These are phyloP conservation scores for Anarrhichthys ocellatus DNA, from an alignment of 2,113 vertebrate species.

Conservation along the genomic window DNA sequence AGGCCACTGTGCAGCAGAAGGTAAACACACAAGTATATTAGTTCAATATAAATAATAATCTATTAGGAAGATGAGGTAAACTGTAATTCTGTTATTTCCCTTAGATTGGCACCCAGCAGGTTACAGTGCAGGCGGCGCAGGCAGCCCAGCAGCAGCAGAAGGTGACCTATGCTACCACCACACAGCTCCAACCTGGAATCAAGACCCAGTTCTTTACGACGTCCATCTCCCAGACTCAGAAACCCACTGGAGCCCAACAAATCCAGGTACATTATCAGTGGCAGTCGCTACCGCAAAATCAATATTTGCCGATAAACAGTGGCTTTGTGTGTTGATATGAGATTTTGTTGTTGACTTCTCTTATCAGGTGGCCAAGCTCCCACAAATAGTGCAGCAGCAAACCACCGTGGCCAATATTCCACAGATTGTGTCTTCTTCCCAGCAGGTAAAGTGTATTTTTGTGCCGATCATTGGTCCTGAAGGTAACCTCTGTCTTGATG, in stretches of 20 bases:
- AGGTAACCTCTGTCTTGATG: neutral
- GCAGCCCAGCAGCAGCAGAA: slow-evolving; percentile 93
- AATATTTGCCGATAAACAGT: neutral
- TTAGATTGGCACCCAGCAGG: slow-evolving; percentile 82
- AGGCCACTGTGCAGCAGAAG: slow-evolving; percentile 89
- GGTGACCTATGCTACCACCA: slow-evolving; percentile 88
- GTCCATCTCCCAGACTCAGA: slow-evolving; percentile 90
- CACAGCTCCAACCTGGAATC: slow-evolving; percentile 88
- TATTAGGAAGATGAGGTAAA: neutral
- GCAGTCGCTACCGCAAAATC: neutral
- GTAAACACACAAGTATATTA: slow-evolving; percentile 65
- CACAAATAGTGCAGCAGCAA: slow-evolving; percentile 90
- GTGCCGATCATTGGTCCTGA: neutral
- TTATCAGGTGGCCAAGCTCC: slow-evolving; percentile 88
- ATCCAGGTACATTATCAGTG: slow-evolving; percentile 85
- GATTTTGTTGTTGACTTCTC: slow-evolving; percentile 47
- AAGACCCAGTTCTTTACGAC: slow-evolving; percentile 95
- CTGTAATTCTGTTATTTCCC: neutral
- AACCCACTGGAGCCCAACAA: slow-evolving; percentile 89
- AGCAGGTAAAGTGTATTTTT: slow-evolving; percentile 83
- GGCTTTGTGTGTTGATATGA: slow-evolving; percentile 26
- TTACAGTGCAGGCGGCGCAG: slow-evolving; percentile 89
- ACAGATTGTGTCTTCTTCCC: slow-evolving; percentile 90
- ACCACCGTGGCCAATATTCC: slow-evolving; percentile 87
- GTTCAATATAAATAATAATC: neutral